Evolutionary conservation across 2,113 vertebrate genomes (phyloP).

Genomic region (Thoracochromis brauschi): DNA sequence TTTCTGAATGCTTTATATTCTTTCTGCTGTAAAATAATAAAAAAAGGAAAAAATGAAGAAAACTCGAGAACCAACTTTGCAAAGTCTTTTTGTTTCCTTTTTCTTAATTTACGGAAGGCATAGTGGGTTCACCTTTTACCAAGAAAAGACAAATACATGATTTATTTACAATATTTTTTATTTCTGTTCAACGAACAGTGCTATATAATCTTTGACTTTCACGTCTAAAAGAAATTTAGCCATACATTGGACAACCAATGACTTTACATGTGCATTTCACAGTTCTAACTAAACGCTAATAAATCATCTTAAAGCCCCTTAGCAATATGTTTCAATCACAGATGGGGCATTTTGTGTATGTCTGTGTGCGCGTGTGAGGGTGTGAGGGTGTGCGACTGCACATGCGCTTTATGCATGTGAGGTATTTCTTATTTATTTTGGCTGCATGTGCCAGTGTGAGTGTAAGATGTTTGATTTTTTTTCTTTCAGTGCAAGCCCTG

Average conservation of each 20-base stretch:
- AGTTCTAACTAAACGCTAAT: not conserved
- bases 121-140: not conserved
- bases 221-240: not conserved
- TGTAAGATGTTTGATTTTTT: not conserved
- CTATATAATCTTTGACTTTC: not conserved
- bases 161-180: constrained; percentile 36
- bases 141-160: not conserved
- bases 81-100: constrained; percentile 39
- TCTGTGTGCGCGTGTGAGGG: not conserved
- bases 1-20: constrained; percentile 99
- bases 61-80: constrained; percentile 65
- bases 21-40: constrained; percentile 99
- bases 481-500: constrained; percentile 18
- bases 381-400: not conserved
- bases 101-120: not conserved
- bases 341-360: not conserved
- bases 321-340: not conserved
- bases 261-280: not conserved
- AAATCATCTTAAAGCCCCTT: not conserved
- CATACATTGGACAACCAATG: not conserved
- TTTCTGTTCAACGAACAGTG: constrained; percentile 6
- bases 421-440: not conserved
- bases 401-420: not conserved
- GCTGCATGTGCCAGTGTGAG: not conserved
- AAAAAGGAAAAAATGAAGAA: constrained; percentile 89